A percentile compares a stretch with the other conserved stretches of the same genome.
Evolutionary conservation across 2,888 invertebrate genomes (phyloP).

Genomic region (Trisateles emortualis): DNA sequence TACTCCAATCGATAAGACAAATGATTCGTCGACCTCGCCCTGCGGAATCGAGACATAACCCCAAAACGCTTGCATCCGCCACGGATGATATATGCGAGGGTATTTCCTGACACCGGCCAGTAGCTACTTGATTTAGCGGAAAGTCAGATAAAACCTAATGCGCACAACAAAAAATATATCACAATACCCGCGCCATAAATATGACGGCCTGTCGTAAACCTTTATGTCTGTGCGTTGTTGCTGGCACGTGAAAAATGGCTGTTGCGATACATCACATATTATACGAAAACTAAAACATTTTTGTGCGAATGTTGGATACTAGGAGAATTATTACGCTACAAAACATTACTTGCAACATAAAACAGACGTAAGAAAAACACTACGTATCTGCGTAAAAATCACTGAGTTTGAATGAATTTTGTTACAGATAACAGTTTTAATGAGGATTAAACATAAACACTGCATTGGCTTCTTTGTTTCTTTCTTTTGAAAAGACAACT

Average conservation of each 20-base stretch:
- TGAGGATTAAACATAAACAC: no score
- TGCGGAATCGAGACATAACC: slow-evolving; percentile 75
- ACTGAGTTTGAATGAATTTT: slow-evolving; percentile 17
- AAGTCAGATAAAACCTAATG: slow-evolving; percentile 87
- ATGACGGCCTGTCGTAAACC: slow-evolving; percentile 86
- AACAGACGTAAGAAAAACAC: slow-evolving; percentile 44
- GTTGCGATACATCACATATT: slow-evolving; percentile 68
- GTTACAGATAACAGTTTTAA: slow-evolving; percentile 15
- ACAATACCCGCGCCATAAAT: slow-evolving; percentile 85
- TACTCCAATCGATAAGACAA: slow-evolving; percentile 75
- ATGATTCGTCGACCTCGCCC: slow-evolving; percentile 67
- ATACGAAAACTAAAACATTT: slow-evolving; percentile 61
- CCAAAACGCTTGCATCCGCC: slow-evolving; percentile 82
- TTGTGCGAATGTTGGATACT: slow-evolving; percentile 54
- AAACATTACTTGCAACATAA: slow-evolving; percentile 59
- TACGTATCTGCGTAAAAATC: slow-evolving; percentile 22
- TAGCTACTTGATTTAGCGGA: slow-evolving; percentile 87
- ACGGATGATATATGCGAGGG: slow-evolving; percentile 83
- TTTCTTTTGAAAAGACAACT: no score
- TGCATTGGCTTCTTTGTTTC: no score
- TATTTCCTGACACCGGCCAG: slow-evolving; percentile 86
- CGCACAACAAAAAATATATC: slow-evolving; percentile 87
- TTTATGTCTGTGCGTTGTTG: slow-evolving; percentile 83
- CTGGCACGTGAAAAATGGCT: slow-evolving; percentile 84
- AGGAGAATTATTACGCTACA: slow-evolving; percentile 54